A percentile compares a stretch with the other conserved stretches of the same genome.
Evolutionary conservation across 1,140 invertebrate genomes (phyloP).

Genomic region (Trichogramma pretiosum): DNA sequence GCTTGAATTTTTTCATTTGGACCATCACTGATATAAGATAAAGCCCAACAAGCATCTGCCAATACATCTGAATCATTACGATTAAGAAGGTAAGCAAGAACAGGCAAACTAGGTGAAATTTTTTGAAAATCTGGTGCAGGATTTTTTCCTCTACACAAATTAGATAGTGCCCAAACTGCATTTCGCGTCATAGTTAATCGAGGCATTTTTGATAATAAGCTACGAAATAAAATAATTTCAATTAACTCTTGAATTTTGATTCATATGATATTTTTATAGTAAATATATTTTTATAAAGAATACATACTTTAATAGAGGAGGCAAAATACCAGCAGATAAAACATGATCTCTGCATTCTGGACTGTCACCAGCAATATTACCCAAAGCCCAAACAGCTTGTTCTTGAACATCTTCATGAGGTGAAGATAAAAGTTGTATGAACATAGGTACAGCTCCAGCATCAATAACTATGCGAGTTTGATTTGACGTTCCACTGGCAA

Average conservation of each 20-base stretch:
- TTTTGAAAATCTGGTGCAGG: constrained; percentile 89
- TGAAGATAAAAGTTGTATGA: constrained; percentile 73
- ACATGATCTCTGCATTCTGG: constrained; percentile 87
- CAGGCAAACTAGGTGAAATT: constrained; percentile 74
- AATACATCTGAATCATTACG: constrained; percentile 86
- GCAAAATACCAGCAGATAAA: constrained; percentile 73
- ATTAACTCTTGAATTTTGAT: not conserved
- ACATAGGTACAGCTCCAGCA: constrained; percentile 86
- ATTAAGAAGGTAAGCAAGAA: constrained; percentile 79
- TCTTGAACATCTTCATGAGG: constrained; percentile 91
- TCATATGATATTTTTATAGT: not conserved
- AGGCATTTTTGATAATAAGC: constrained; percentile 71
- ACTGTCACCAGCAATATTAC: constrained; percentile 95
- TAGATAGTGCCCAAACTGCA: constrained; percentile 95
- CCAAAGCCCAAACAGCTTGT: constrained; percentile 92
- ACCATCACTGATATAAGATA: constrained; percentile 90
- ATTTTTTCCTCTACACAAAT: constrained; percentile 93
- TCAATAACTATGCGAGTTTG: constrained; percentile 91
- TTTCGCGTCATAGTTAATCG: constrained; percentile 89
- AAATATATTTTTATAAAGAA: not conserved
- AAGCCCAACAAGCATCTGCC: constrained; percentile 82
- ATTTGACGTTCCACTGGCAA: constrained; percentile 90
- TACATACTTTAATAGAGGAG: constrained; percentile 78
- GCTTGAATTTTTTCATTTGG: constrained; percentile 98
- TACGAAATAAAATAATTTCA: constrained; percentile 38